A percentile compares a stretch with the other conserved stretches of the same genome.
These are phyloP conservation scores for Coilia nasus DNA, from an alignment of 2,797 vertebrate species.

Conservation along the genomic window DNA sequence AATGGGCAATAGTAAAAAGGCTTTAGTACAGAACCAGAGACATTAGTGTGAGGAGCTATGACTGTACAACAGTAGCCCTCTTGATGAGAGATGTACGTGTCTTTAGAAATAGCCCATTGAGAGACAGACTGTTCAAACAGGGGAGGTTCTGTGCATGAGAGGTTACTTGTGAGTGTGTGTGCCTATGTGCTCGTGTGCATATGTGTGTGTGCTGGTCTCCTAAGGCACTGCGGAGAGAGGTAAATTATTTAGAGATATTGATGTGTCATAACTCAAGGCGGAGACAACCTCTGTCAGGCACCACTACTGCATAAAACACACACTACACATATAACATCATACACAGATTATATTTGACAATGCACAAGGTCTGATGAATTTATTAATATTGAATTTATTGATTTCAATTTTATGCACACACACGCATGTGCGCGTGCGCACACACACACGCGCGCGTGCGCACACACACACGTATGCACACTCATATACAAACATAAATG, in stretches of 20 bases:
- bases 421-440: too few species aligned
- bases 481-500: neutral
- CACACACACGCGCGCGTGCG: too few species aligned
- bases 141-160: neutral
- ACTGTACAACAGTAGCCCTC: neutral
- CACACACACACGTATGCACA: too few species aligned
- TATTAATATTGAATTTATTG: too few species aligned
- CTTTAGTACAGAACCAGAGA: neutral
- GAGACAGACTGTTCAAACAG: neutral
- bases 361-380: too few species aligned
- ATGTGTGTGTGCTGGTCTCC: neutral
- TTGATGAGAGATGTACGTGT: neutral
- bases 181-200: neutral
- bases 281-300: slow-evolving; percentile 14
- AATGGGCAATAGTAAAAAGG: neutral
- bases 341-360: too few species aligned
- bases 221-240: neutral
- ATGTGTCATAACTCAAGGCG: slow-evolving; percentile 25
- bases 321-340: neutral
- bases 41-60: neutral
- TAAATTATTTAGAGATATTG: slow-evolving; percentile 45
- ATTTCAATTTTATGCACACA: too few species aligned
- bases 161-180: neutral
- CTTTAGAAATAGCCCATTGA: neutral
- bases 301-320: neutral